A percentile compares a stretch with the other conserved stretches of the same genome.
These are phyloP conservation scores for Drosophila gaucha DNA, from an alignment of 2,888 invertebrate species.

Conservation along the genomic window DNA sequence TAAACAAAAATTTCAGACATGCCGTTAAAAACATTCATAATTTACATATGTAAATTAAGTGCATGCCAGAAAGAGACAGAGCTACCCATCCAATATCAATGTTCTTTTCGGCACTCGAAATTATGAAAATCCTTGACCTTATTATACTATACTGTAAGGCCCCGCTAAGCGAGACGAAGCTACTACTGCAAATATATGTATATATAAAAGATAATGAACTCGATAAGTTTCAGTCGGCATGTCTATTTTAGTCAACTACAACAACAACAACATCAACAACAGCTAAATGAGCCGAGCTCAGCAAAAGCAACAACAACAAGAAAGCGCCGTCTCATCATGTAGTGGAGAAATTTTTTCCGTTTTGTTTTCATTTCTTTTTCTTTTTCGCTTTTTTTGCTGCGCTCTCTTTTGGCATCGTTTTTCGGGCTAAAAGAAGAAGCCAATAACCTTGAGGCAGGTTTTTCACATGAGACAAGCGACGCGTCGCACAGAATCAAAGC, in stretches of 20 bases:
- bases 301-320: slow-evolving; percentile 33
- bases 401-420: slow-evolving; percentile 47
- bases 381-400: slow-evolving; percentile 17
- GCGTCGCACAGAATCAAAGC: slow-evolving; percentile 19
- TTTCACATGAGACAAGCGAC: slow-evolving; percentile 59
- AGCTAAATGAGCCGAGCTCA: slow-evolving; percentile 58
- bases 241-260: slow-evolving; percentile 36
- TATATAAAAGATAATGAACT: slow-evolving; percentile 67
- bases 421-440: slow-evolving; percentile 66
- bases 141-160: no score
- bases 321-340: slow-evolving; percentile 56
- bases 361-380: slow-evolving; percentile 16
- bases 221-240: slow-evolving; percentile 57
- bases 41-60: slow-evolving; percentile 19
- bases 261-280: slow-evolving; percentile 24
- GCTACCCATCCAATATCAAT: slow-evolving; percentile 21
- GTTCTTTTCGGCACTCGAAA: slow-evolving; percentile 34
- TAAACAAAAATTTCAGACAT: slow-evolving; percentile 17
- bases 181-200: not conserved
- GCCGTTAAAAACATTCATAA: slow-evolving; percentile 13
- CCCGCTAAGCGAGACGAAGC: slow-evolving; percentile 15
- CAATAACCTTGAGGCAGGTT: slow-evolving; percentile 80
- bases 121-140: slow-evolving; percentile 67
- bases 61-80: slow-evolving; percentile 6
- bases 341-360: slow-evolving; percentile 72